Evolutionary conservation across 2,797 vertebrate genomes (phyloP).

Genomic region (Stomatorhinus walkeri): DNA sequence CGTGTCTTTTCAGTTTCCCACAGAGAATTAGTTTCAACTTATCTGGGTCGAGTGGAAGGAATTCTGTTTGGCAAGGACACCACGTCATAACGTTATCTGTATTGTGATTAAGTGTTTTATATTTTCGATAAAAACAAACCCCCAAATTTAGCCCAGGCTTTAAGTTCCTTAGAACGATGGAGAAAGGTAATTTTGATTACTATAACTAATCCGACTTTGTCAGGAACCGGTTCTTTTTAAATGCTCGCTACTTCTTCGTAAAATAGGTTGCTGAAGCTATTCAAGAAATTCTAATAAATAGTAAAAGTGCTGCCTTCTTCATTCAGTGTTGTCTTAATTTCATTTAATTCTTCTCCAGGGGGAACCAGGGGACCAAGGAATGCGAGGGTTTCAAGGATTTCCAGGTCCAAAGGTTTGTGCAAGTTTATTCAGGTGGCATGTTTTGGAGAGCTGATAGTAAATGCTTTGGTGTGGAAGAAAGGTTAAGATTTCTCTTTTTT

Average conservation of each 20-base stretch:
- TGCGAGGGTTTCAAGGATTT: conserved; percentile 84
- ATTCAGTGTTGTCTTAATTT: neutral
- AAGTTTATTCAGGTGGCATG: neutral
- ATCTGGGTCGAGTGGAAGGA: conserved; percentile 44
- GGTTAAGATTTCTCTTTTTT: conserved; percentile 9
- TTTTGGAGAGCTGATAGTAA: neutral
- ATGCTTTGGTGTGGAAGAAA: neutral
- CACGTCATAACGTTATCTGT: conserved; percentile 42
- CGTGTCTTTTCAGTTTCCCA: conserved; percentile 43
- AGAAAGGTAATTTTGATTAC: neutral
- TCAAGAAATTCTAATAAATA: neutral
- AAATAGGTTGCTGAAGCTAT: neutral
- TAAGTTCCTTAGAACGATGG: neutral
- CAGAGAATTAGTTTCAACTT: conserved; percentile 43
- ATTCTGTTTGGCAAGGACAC: conserved; percentile 38
- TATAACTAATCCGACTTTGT: neutral
- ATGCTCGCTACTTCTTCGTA: neutral
- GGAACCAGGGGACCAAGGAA: conserved; percentile 73
- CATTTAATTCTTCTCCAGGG: conserved; percentile 61
- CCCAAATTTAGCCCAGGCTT: neutral
- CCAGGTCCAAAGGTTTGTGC: conserved; percentile 81
- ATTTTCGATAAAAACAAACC: conserved; percentile 40
- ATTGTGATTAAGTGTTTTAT: conserved; percentile 48
- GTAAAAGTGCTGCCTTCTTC: neutral
- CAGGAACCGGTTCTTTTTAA: neutral